Conservation (phyloP, 2,113 vertebrate species). For the Seriola aureovittata region DNA sequence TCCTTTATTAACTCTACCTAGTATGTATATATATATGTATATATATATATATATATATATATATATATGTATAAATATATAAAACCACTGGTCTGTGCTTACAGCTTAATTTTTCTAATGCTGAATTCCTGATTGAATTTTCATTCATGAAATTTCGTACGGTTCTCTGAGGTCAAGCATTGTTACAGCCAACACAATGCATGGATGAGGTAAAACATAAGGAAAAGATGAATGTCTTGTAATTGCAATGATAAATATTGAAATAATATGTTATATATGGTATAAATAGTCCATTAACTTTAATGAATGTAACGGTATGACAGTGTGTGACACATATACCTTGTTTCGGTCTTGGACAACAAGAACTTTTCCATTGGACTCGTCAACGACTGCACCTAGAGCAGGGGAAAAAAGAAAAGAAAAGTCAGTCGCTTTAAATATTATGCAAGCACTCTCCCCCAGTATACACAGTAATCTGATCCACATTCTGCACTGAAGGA, state of each 20-base stretch:
- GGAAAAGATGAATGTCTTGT: not conserved
- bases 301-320: not conserved
- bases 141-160: too few relatives aligned
- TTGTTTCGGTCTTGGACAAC: slow-evolving; percentile 95
- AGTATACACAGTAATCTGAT: not conserved
- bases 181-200: not conserved
- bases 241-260: not conserved
- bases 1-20: not conserved
- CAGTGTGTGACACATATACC: slow-evolving; percentile 73
- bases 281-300: too few relatives aligned
- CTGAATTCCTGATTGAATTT: not conserved
- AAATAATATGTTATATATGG: not conserved
- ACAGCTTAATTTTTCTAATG: not conserved
- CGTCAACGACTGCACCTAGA: slow-evolving; percentile 93
- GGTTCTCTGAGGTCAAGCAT: not conserved
- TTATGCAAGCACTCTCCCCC: not conserved
- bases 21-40: too few relatives aligned
- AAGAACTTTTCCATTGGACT: slow-evolving; percentile 90
- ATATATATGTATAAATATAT: too few relatives aligned
- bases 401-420: not conserved
- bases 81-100: not conserved
- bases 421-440: not conserved
- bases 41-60: too few relatives aligned
- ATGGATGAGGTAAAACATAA: not conserved
- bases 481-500: not conserved